Evolutionary conservation across 2,888 invertebrate species (phyloP).

Genomic region (Eustalomyia histrio): DNA sequence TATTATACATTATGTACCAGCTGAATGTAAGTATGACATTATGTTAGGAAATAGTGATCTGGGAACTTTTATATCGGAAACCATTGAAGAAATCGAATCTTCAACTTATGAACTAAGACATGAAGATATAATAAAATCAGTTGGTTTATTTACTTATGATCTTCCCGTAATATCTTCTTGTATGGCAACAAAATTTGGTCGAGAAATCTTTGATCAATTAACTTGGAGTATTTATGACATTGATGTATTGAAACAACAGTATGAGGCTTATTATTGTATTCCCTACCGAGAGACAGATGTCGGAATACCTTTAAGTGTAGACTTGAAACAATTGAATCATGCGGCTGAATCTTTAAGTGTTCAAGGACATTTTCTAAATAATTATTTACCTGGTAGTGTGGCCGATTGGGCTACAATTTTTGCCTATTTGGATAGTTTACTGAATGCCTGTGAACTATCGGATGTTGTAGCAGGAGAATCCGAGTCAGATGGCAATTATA

Average conservation of each 20-base stretch:
- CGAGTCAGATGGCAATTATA: neutral
- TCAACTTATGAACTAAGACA: constrained; percentile 70
- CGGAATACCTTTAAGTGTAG: constrained; percentile 58
- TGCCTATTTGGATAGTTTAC: constrained; percentile 72
- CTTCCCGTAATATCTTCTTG: constrained; percentile 73
- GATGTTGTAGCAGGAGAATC: constrained; percentile 40
- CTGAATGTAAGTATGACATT: constrained; percentile 70
- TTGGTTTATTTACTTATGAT: constrained; percentile 72
- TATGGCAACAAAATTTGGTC: constrained; percentile 67
- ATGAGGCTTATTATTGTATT: constrained; percentile 69
- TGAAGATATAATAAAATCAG: constrained; percentile 67
- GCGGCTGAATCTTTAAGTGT: constrained; percentile 67
- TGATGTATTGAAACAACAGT: constrained; percentile 72
- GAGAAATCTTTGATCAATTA: constrained; percentile 73
- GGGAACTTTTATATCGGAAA: constrained; percentile 64
- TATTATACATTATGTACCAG: constrained; percentile 74
- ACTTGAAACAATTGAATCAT: constrained; percentile 56
- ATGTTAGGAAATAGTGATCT: constrained; percentile 71
- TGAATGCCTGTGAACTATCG: constrained; percentile 68
- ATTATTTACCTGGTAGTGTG: constrained; percentile 63
- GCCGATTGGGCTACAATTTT: constrained; percentile 68
- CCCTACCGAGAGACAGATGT: constrained; percentile 71
- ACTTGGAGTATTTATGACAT: constrained; percentile 74
- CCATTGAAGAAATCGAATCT: constrained; percentile 67
- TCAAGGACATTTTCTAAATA: constrained; percentile 69